A percentile compares a stretch with the other conserved stretches of the same genome.
Conservation (phyloP, 2,888 invertebrate genomes). For the Odontocolon sp. region DNA sequence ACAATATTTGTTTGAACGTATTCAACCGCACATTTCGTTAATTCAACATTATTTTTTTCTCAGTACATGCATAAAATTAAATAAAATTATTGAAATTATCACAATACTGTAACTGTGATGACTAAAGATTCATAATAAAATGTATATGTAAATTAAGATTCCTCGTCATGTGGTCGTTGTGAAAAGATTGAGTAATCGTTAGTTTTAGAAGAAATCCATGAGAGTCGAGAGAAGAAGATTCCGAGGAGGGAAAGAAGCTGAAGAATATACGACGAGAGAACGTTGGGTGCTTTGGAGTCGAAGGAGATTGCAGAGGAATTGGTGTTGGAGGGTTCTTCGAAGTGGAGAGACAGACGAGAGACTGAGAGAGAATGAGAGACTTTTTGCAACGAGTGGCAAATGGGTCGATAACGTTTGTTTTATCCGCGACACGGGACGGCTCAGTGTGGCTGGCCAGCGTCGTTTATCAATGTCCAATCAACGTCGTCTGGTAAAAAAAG, state of each 20-base stretch:
- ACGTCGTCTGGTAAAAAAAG: constrained; percentile 64
- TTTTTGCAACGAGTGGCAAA: constrained; percentile 59
- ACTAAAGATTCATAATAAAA: too few relatives aligned
- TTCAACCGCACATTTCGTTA: too few relatives aligned
- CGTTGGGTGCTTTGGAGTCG: constrained; percentile 49
- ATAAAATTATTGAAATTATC: too few relatives aligned
- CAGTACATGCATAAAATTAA: too few relatives aligned
- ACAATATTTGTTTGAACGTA: too few relatives aligned
- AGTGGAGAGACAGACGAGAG: constrained; percentile 40
- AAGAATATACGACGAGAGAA: constrained; percentile 27
- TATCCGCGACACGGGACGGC: constrained; percentile 68
- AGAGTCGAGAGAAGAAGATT: constrained; percentile 12
- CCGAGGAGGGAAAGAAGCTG: constrained; percentile 10
- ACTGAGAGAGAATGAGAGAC: constrained; percentile 21
- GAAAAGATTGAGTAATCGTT: neutral
- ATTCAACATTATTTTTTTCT: too few relatives aligned
- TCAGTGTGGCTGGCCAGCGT: constrained; percentile 62
- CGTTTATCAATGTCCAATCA: constrained; percentile 79
- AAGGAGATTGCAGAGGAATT: constrained; percentile 50
- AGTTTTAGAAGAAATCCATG: constrained; percentile 1
- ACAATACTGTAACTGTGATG: too few relatives aligned
- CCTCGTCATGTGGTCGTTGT: neutral
- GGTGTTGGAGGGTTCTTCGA: constrained; percentile 8
- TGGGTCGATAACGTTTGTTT: constrained; percentile 74
- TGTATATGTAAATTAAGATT: neutral